Evolutionary conservation across 2,113 vertebrate genomes (phyloP).

Genomic region (Hepsetus odoe): DNA sequence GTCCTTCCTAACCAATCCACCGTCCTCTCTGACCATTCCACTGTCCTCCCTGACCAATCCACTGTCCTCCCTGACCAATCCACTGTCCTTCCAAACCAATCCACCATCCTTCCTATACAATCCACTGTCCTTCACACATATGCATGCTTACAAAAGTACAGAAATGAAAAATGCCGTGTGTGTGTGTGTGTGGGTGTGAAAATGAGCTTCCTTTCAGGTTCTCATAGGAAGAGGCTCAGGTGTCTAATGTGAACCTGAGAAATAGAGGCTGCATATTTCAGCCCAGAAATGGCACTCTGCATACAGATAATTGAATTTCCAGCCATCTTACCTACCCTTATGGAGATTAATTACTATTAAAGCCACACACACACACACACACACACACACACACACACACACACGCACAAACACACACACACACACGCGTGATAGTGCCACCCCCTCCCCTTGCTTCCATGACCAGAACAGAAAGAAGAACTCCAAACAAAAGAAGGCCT

Average conservation of each 20-base stretch:
- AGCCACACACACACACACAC: slow-evolving; percentile 55
- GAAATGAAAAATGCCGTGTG: background rate
- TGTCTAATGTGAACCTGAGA: slow-evolving; percentile 96
- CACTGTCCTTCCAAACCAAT: too few species aligned
- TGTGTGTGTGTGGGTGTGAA: slow-evolving; percentile 21
- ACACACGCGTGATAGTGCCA: slow-evolving; percentile 14
- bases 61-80: too few species aligned
- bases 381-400: slow-evolving; percentile 25
- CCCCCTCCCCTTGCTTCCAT: slow-evolving; percentile 33
- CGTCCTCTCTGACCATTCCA: too few species aligned
- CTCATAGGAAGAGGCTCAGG: slow-evolving; percentile 86
- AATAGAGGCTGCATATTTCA: slow-evolving; percentile 81
- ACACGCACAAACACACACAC: slow-evolving; percentile 14
- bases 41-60: too few species aligned
- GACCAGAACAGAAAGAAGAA: slow-evolving; percentile 57
- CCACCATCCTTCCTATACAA: too few species aligned
- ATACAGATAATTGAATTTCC: slow-evolving; percentile 80
- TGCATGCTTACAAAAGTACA: background rate
- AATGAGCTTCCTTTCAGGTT: slow-evolving; percentile 42
- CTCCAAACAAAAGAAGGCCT: slow-evolving; percentile 66
- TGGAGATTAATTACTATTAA: slow-evolving; percentile 98
- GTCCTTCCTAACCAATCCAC: too few species aligned
- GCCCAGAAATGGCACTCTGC: slow-evolving; percentile 74
- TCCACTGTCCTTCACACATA: too few species aligned
- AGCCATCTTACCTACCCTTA: slow-evolving; percentile 94